Percentiles rank a stretch among this genome's conserved stretches.
phyloP scores from a whole-genome alignment of 2,888 invertebrate genomes.

The Amphipyra berbera region DNA sequence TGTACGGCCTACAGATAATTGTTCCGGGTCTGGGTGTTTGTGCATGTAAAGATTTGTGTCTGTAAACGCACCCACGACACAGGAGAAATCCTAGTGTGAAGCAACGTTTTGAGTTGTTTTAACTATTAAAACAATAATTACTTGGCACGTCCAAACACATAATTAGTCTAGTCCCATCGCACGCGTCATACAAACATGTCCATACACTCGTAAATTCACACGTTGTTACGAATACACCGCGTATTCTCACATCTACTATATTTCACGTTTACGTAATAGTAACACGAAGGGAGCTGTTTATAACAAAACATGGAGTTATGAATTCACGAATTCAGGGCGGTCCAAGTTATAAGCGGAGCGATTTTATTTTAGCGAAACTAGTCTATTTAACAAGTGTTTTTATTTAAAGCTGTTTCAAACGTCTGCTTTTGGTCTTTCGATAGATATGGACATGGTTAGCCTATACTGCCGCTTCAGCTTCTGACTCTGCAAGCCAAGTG shows the following conservation, averaged over 20 bases:
- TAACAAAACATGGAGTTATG: constrained; percentile 33
- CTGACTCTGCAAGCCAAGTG: too few species aligned
- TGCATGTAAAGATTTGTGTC: too few species aligned
- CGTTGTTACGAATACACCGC: constrained; percentile 12
- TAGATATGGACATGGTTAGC: too few species aligned
- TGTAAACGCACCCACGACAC: too few species aligned
- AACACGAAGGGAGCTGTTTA: constrained; percentile 23
- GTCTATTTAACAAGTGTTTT: background rate
- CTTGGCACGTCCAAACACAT: background rate
- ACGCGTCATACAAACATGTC: constrained; percentile 5
- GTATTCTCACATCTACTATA: constrained; percentile 44
- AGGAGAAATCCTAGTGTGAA: too few species aligned
- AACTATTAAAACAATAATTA: background rate
- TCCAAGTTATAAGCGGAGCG: constrained; percentile 12
- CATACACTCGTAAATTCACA: constrained; percentile 29
- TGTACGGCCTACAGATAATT: too few species aligned
- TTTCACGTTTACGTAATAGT: constrained; percentile 20
- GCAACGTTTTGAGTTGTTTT: too few species aligned
- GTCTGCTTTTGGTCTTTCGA: too few species aligned
- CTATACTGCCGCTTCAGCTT: too few species aligned
- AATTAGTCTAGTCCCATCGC: constrained; percentile 1
- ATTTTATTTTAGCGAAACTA: background rate
- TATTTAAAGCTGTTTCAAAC: too few species aligned
- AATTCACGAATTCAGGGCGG: constrained; percentile 20
- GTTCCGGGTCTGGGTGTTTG: too few species aligned